Evolutionary conservation across 2,797 vertebrate species (phyloP).

Genomic region (Poecile montanus): DNA sequence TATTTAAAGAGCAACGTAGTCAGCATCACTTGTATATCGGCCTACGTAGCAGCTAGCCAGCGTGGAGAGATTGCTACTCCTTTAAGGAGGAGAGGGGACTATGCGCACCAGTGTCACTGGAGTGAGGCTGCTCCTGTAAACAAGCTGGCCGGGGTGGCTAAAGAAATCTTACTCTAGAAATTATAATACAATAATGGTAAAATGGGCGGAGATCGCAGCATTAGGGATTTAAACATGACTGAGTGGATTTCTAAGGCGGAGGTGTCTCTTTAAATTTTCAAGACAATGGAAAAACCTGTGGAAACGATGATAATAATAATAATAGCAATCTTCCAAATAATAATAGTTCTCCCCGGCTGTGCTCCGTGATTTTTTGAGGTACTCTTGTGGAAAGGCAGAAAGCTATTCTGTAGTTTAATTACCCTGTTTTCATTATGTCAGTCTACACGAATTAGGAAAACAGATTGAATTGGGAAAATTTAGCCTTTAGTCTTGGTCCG

Average conservation of each 20-base stretch:
- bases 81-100: neutral
- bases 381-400: neutral
- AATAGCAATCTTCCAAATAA: too few species aligned
- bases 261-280: neutral
- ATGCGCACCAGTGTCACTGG: rapidly evolving
- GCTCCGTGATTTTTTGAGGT: neutral
- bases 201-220: neutral
- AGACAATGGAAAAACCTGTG: neutral
- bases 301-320: neutral
- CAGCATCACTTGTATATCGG: neutral
- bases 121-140: neutral
- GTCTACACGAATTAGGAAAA: neutral
- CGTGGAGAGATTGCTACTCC: neutral
- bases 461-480: neutral
- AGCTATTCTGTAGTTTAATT: neutral
- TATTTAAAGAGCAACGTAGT: neutral
- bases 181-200: neutral
- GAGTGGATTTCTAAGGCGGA: neutral
- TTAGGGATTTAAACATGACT: rapidly evolving
- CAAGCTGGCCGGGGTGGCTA: neutral
- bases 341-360: neutral
- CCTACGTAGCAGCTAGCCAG: neutral
- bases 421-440: neutral
- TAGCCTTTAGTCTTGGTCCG: neutral
- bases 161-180: neutral